Conservation (phyloP, 2,113 vertebrate species). For the Phoxinus phoxinus region DNA sequence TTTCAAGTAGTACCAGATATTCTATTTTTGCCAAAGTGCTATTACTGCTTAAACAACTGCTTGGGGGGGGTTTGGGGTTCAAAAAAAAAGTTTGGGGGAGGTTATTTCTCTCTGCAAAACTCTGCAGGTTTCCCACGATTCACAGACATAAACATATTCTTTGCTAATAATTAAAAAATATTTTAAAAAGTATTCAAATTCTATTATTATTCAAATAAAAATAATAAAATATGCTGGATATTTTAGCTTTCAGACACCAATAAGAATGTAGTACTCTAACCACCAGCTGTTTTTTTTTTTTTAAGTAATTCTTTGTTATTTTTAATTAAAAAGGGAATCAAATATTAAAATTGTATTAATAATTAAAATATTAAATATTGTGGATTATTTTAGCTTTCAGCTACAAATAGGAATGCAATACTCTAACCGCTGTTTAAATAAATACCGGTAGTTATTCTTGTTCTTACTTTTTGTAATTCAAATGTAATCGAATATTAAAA, state of each 20-base stretch:
- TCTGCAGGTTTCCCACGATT: background rate
- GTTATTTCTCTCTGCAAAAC: background rate
- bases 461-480: background rate
- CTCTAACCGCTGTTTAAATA: background rate
- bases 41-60: background rate
- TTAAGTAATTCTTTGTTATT: background rate
- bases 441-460: background rate
- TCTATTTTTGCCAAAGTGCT: slow-evolving; percentile 1
- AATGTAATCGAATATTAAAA: background rate
- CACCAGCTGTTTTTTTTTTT: background rate
- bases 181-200: background rate
- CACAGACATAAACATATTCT: background rate
- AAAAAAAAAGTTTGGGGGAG: background rate
- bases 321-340: background rate
- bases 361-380: background rate
- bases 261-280: background rate
- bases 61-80: too few species aligned
- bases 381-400: background rate
- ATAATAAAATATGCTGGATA: background rate
- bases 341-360: background rate
- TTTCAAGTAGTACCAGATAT: background rate
- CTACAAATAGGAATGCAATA: background rate
- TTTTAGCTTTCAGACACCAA: background rate
- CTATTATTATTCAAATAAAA: background rate
- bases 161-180: background rate